Base-by-base conservation (phyloP, 2,888 invertebrate species). In the Doris montereyensis region DNA sequence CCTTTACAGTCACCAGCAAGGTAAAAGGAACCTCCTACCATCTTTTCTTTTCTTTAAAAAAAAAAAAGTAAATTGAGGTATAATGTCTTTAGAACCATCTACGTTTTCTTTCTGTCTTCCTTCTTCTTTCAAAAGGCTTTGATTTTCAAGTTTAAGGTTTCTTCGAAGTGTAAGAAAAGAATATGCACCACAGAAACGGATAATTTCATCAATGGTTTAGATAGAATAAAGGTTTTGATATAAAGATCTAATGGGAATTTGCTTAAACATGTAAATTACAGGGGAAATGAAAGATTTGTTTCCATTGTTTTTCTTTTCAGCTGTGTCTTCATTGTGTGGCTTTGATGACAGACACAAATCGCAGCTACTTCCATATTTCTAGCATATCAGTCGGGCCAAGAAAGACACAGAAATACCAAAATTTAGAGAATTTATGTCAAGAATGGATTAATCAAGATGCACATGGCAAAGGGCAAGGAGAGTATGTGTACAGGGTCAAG, bases 271-370 rank as follows among this genome's bases (percentile, higher is more conserved):
- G n/a, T n/a, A n/a, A n/a, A n/a, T n/a, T n/a, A n/a, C n/a, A n/a
- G n/a, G n/a, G n/a, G n/a, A n/a, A n/a, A 24, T 60, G 30, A 30
- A 30, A 4, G 8, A 17, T 57, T 57, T 32, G n/a, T 34, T 26
- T 34, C 58, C 10, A 57, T 10, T 28, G n/a, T n/a, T n/a, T n/a
- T n/a, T 21, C 72, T 60, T 84, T 84, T 0, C 90, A 92, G 86
- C 90, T 92, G 77, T 91, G 92, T 10, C 89, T 95, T 30, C 93
- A 93, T 85, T 94, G 94, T 0, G 93, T 95, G 21, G 94, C 94
- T 0, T 90, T 95, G 10, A 90, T 95, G n/a, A 94, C 95, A 87
- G 95, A 95, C 88, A 94, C 94, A 0, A 94, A 94, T 89, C 92
- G 95, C 73, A 94, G 93, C 86, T 94, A 95, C 88, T 95, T 95